Percentiles rank a stretch among this genome's conserved stretches.
Conservation (phyloP, 2,797 vertebrate genomes). For the Mormyrus hasselquistii region DNA sequence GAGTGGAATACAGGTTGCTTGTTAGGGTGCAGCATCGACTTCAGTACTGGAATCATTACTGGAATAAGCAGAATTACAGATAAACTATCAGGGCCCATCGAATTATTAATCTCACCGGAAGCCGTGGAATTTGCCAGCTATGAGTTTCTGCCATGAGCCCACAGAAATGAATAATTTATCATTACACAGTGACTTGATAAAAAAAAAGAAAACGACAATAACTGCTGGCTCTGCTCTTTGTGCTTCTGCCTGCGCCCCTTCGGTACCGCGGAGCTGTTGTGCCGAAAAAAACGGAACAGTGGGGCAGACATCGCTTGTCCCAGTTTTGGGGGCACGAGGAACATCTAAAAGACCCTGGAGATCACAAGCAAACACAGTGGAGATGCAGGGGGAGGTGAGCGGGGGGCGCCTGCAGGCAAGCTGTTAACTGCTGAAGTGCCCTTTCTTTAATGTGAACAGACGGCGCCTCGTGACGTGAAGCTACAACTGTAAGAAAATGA, state of each 20-base stretch:
- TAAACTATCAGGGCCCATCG: background rate
- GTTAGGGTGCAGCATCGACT: background rate
- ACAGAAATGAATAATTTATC: background rate
- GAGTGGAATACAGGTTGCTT: background rate
- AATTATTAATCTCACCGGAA: background rate
- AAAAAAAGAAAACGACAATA: background rate
- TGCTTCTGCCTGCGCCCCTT: background rate
- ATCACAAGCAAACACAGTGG: background rate
- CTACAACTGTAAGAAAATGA: background rate
- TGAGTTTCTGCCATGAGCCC: background rate
- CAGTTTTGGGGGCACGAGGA: conserved; percentile 8
- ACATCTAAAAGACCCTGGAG: background rate
- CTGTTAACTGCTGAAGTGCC: conserved; percentile 5
- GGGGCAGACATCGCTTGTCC: background rate
- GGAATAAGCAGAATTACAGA: background rate
- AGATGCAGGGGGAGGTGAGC: background rate
- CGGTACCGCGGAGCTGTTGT: background rate
- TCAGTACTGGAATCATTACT: background rate
- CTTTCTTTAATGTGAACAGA: conserved; percentile 3
- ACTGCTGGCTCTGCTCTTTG: background rate
- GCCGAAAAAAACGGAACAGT: background rate
- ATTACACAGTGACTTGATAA: background rate
- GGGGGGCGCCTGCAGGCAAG: background rate
- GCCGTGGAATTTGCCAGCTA: background rate
- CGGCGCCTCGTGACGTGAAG: background rate